Evolutionary conservation across 2,113 vertebrate species (phyloP).

Genomic region (Ictidomys tridecemlineatus): DNA sequence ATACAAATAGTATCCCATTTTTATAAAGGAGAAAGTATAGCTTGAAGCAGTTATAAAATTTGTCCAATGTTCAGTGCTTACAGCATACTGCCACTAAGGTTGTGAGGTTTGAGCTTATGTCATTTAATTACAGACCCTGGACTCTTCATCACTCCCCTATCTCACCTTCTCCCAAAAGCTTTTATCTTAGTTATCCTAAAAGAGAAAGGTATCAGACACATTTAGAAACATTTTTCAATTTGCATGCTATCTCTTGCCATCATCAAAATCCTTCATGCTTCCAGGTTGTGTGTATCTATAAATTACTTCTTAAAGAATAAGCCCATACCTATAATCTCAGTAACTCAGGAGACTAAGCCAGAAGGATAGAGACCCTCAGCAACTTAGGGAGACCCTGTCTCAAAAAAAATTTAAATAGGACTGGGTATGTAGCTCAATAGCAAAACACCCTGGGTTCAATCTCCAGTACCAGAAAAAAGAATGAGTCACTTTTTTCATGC

Average conservation of each 20-base stretch:
- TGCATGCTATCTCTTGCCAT: not conserved
- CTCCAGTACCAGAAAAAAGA: too few relatives aligned
- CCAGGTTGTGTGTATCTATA: not conserved
- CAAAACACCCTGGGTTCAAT: too few relatives aligned
- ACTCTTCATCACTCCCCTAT: not conserved
- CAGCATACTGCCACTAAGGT: not conserved
- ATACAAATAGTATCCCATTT: not conserved
- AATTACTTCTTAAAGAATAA: not conserved
- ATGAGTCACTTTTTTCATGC: not conserved
- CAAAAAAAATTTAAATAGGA: too few relatives aligned
- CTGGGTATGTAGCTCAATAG: too few relatives aligned
- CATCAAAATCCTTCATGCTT: not conserved
- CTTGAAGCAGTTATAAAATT: not conserved
- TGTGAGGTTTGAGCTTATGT: not conserved
- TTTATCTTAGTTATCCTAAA: not conserved
- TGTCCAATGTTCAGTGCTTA: fast-evolving
- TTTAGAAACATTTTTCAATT: constrained; percentile 19
- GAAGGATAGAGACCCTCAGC: too few relatives aligned
- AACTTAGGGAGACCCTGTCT: too few relatives aligned
- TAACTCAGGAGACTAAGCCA: too few relatives aligned
- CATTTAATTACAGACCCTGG: not conserved
- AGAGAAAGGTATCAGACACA: not conserved
- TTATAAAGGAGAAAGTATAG: not conserved
- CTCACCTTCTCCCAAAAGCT: not conserved
- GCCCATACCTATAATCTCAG: too few relatives aligned